These are phyloP conservation scores for Thaumetopoea pityocampa DNA, from an alignment of 1,140 invertebrate species.

Conservation along the genomic window DNA sequence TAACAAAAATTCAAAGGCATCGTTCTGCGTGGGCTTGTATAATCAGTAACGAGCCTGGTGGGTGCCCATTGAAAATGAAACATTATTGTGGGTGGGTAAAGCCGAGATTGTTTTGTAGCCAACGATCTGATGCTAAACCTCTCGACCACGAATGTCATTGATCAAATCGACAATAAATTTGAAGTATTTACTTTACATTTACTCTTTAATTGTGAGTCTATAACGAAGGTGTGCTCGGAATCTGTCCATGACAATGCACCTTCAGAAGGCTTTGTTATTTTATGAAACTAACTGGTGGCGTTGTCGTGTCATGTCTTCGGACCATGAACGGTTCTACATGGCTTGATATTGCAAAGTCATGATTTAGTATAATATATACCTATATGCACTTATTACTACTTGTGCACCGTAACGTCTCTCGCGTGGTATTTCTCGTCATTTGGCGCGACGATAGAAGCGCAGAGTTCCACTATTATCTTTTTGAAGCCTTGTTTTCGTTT, in stretches of 20 bases:
- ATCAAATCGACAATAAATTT: slow-evolving; percentile 64
- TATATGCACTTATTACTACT: not conserved
- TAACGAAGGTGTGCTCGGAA: slow-evolving; percentile 46
- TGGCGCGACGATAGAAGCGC: no score
- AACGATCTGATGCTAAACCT: slow-evolving; percentile 15
- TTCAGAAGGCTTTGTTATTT: slow-evolving; percentile 49
- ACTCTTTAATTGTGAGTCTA: slow-evolving; percentile 62
- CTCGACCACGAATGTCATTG: slow-evolving; percentile 53
- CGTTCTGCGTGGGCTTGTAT: slow-evolving; percentile 43
- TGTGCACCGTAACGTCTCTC: no score
- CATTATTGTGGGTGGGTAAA: slow-evolving; percentile 11
- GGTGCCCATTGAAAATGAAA: slow-evolving; percentile 19
- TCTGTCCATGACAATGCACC: slow-evolving; percentile 55
- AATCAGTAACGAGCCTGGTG: slow-evolving; percentile 45
- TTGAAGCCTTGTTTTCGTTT: no score
- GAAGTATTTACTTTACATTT: slow-evolving; percentile 71
- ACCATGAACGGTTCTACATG: not conserved
- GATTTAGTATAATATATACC: no score
- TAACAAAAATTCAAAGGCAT: slow-evolving; percentile 32
- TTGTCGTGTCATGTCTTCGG: not conserved
- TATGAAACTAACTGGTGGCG: slow-evolving; percentile 26
- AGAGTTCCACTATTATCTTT: no score
- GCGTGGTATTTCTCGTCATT: no score
- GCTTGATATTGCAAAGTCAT: slow-evolving; percentile 7
- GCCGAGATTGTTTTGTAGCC: slow-evolving; percentile 7